Base-by-base conservation (phyloP, 2,113 vertebrate genomes). In the Callionymus lyra region DNA sequence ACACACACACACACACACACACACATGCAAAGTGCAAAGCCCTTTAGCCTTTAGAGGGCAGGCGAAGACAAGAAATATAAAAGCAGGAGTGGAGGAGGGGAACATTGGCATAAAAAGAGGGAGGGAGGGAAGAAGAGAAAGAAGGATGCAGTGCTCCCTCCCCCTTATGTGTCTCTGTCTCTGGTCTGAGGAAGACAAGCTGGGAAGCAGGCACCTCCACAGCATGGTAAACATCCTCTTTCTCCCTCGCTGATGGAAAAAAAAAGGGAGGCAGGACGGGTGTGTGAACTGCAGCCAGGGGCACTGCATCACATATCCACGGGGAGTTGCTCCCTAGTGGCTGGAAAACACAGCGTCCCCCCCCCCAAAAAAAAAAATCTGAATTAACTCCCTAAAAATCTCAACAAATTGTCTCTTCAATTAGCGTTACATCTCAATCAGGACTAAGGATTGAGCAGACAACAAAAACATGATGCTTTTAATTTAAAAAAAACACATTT, bases 21-120 rank as follows among this genome's bases (percentile, higher is more conserved):
- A 40, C 34, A 44, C 44, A 52, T 53, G 50, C 39, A 82, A 59
- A 72, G 56, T 40, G 45, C 66, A 65, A 54, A 77, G 84, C 80
- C 53, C 81, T 79, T 78, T 85, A 74, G 89, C 92, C 94, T 93
- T 93, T 92, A 98, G 93, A 92, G 92, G 94, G 94, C 93, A 97
- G 93, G 80, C 93, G 80, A 93, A 91, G 86, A 90, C 89, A 89
- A 85, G 87, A 86, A 91, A 92, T 91, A 85, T 77, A 81, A 73
- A 70, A 36, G 53, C 13, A 8, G 41, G 59, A 67, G 68, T 59
- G 64, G 79, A 74, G 72, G 74, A 73, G 57, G 68, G 70, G 56
- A 59, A 59, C 70, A 65, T 48, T 63, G 61, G 65, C 46, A 35
- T 53, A 71, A 80, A 70, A 75, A 55, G 44, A 64, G 46, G 52